A percentile compares a stretch with the other conserved stretches of the same genome.
Evolutionary conservation across 2,113 vertebrate genomes (phyloP).

Genomic region (Aegithalos caudatus): DNA sequence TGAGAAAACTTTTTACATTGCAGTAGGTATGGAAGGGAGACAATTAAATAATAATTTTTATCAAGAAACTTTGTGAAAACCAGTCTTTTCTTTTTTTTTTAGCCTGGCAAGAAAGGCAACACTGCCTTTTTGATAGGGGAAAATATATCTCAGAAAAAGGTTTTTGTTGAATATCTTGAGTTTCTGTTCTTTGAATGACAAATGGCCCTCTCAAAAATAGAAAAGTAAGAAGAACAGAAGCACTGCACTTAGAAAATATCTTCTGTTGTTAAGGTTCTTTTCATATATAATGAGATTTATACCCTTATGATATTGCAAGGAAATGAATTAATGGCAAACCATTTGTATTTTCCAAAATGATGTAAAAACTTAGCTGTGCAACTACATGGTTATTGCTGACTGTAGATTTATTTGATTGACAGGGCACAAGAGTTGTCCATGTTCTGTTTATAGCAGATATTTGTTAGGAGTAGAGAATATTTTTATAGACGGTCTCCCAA

Average conservation of each 20-base stretch:
- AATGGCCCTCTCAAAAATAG: background rate
- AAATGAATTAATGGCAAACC: background rate
- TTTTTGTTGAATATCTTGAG: background rate
- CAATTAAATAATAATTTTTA: background rate
- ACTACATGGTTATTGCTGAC: background rate
- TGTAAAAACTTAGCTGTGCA: background rate
- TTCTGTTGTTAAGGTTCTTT: background rate
- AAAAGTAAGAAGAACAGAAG: background rate
- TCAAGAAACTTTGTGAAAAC: background rate
- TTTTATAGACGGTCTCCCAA: background rate
- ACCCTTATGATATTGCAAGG: background rate
- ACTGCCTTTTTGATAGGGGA: background rate
- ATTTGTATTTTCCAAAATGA: background rate
- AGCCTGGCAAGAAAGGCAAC: background rate
- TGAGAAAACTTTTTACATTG: background rate
- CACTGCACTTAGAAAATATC: background rate
- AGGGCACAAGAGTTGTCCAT: background rate
- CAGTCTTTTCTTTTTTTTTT: background rate
- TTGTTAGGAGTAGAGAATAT: background rate
- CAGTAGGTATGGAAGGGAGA: background rate
- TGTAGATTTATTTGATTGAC: background rate
- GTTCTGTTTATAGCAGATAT: background rate
- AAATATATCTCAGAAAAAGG: background rate
- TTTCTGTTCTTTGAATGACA: background rate
- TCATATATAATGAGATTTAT: background rate